Evolutionary conservation across 2,888 invertebrate species (phyloP), one percentile per base, ranked within the genome.

Genomic region (Drosophila mimica): DNA sequence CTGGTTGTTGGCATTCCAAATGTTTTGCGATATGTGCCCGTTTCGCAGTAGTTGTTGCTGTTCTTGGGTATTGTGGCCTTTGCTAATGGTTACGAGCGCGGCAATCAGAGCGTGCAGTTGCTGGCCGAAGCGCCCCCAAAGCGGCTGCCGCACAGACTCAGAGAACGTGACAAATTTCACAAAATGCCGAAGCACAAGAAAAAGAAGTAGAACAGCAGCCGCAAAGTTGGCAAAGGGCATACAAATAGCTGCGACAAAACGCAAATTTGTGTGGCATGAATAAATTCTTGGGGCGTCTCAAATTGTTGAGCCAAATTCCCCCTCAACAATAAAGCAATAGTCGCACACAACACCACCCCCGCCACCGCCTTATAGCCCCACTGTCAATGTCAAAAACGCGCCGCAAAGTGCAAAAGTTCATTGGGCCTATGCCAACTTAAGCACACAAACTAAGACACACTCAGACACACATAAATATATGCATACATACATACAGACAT

Each of bases 141-240:
- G 54, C 60, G 49, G 58, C 53, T 64, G 76, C 61, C 61, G 38
- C 56, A 43, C 33, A 34, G 38, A 34, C 36, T 40, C 49, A 67
- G 20, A 64, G 71, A 90, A 90, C 90, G 87, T 88, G 90, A 88
- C 90, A 89, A 88, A 89, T 90, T 88, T 88, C 70, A 74, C 59
- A 87, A 88, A 79, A 72, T 76, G 73, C 67, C 31, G 43, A 70
- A 33, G 43, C 48, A 70, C 33, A 49, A 36, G 28, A 34, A 59
- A 20, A 60, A 73, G 9, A 57, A 60, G 46, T 30, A 25, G n/a
- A 17, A 36, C 28, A 52, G n/a, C 61, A 66, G 53, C 62, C 66
- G 65, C 63, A 79, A 11, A 34, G 70, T 67, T 77, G 69, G 71
- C 82, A 48, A 36, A 30, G 75, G 13, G 46, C 70, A 70, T 89